These are phyloP conservation scores for Bufotes viridis DNA, from an alignment of 2,797 vertebrate genomes.

Conservation along the genomic window DNA sequence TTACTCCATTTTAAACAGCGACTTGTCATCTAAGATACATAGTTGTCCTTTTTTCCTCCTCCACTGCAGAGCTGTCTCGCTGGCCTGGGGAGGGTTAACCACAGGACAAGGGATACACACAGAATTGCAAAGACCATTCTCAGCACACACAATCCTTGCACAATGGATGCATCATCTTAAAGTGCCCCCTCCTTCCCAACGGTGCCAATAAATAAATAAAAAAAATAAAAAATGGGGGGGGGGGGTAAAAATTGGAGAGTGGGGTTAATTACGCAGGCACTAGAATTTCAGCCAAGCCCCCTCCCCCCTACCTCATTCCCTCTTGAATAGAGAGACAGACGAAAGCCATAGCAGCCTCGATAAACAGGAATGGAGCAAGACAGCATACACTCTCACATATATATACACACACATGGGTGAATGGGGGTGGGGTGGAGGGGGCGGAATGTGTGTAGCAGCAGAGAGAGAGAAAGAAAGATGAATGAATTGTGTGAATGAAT, in stretches of 20 bases:
- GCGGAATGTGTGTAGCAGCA: slow-evolving; percentile 57
- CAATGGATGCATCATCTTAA: slow-evolving; percentile 50
- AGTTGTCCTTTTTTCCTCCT: slow-evolving; percentile 3
- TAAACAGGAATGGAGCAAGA: slow-evolving; percentile 63
- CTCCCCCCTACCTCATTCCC: slow-evolving; percentile 59
- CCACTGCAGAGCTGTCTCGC: slow-evolving; percentile 34
- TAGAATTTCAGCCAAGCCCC: slow-evolving; percentile 63
- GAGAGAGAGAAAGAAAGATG: slow-evolving; percentile 53
- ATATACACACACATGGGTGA: slow-evolving; percentile 53
- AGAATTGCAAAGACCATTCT: slow-evolving; percentile 22
- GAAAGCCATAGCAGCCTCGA: slow-evolving; percentile 64
- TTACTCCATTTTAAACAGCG: slow-evolving; percentile 42
- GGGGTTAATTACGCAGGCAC: slow-evolving; percentile 90
- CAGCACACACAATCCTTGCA: slow-evolving; percentile 33
- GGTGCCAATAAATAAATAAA: slow-evolving; percentile 25
- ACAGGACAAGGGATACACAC: not conserved
- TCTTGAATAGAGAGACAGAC: slow-evolving; percentile 60
- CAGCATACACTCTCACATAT: slow-evolving; percentile 62
- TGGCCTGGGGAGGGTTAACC: slow-evolving; percentile 42
- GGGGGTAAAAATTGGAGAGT: slow-evolving; percentile 20
- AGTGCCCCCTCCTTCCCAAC: slow-evolving; percentile 33
- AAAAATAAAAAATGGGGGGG: not conserved
- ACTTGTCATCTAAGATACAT: slow-evolving; percentile 31
- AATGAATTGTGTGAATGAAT: slow-evolving; percentile 62
- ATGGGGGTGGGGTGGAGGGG: slow-evolving; percentile 62